A percentile compares a stretch with the other conserved stretches of the same genome.
Conservation (phyloP, 2,113 vertebrate species). For the Bothrops jararaca region DNA sequence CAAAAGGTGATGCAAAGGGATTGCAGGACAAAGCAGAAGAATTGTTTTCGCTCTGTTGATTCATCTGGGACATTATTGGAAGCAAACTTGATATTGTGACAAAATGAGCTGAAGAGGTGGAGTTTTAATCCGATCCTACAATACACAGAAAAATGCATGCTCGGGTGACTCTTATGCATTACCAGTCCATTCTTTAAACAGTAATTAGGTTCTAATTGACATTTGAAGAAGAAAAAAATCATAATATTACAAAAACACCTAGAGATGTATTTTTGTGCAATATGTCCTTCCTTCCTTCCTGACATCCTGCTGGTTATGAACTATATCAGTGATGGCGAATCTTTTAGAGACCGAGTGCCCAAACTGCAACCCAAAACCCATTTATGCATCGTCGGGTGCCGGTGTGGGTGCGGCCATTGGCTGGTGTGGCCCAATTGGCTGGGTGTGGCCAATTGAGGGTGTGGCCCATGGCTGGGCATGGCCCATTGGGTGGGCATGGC, state of each 20-base stretch:
- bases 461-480: no score
- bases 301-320: conserved; percentile 17
- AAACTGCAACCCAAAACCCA: no score
- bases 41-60: background rate
- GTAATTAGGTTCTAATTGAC: background rate
- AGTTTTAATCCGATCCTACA: background rate
- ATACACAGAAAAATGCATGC: background rate
- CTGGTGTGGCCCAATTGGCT: no score
- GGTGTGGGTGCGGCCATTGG: no score
- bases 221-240: background rate
- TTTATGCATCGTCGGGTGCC: no score
- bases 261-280: background rate
- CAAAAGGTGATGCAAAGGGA: background rate
- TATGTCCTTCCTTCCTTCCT: background rate
- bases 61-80: background rate
- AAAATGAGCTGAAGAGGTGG: background rate
- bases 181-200: background rate
- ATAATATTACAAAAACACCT: background rate
- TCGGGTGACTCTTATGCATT: background rate
- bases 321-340: no score
- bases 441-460: no score
- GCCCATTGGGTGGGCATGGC: no score
- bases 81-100: background rate
- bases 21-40: background rate
- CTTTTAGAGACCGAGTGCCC: no score